phyloP scores from a whole-genome alignment of 2,888 invertebrate species.

The Erebia aethiops region DNA sequence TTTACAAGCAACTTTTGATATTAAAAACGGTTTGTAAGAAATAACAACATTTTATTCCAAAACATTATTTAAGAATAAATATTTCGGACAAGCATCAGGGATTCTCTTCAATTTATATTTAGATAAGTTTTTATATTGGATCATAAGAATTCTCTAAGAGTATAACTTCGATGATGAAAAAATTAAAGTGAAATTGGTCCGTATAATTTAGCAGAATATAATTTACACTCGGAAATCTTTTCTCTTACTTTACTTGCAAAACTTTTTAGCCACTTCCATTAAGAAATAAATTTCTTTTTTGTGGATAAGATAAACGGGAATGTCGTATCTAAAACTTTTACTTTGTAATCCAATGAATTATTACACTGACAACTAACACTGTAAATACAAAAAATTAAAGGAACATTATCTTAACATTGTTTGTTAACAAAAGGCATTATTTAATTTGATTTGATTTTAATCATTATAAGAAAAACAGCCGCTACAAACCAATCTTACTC shows the following conservation, averaged over 20 bases:
- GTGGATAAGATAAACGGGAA: conserved; percentile 17
- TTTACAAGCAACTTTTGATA: too few relatives aligned
- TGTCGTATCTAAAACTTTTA: conserved; percentile 13
- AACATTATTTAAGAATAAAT: too few relatives aligned
- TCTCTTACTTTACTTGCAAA: conserved; percentile 3
- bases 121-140: too few relatives aligned
- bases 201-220: conserved; percentile 18
- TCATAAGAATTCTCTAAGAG: not conserved
- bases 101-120: too few relatives aligned
- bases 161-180: conserved; percentile 1
- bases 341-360: conserved; percentile 17
- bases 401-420: not conserved
- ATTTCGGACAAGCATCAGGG: too few relatives aligned
- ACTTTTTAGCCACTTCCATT: conserved; percentile 16
- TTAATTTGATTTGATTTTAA: too few relatives aligned
- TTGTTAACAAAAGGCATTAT: not conserved
- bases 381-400: conserved; percentile 3
- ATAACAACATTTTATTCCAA: too few relatives aligned
- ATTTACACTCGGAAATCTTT: conserved; percentile 16
- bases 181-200: conserved; percentile 9
- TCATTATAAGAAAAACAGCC: too few relatives aligned
- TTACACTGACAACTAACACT: not conserved
- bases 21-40: too few relatives aligned
- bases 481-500: too few relatives aligned
- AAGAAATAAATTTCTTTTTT: conserved; percentile 15